Evolutionary conservation across 2,888 invertebrate genomes (phyloP), one percentile per base, ranked within the genome.

Genomic region (Eupithecia pulchellata): DNA sequence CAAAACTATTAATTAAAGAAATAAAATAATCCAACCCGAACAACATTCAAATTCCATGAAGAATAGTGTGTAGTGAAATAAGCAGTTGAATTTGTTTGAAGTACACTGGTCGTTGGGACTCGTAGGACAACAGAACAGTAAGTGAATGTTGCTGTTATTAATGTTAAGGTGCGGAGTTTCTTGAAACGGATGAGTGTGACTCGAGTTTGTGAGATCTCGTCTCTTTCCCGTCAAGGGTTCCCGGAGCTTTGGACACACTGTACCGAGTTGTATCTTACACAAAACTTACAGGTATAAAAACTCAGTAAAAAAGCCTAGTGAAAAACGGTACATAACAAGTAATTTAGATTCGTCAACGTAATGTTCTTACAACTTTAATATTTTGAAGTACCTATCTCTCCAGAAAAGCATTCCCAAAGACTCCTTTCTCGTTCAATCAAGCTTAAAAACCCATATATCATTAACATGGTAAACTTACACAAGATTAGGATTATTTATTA

Each of bases 101-200:
- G 52, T 52, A 25, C 25, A 20, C 52, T 11, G 11, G 4, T 25
- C 13, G 25, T 29, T n/a, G 20, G 11, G 34, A 34, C 13, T 32
- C 58, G 32, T 32, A 32, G 17, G 20, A 74, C 66, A 75, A 74
- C 71, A 72, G 71, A 68, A 71, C 74, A 72, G 75, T 69, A 67
- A 74, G 76, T 73, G 73, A 76, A 75, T 76, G 75, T 74, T 70
- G 73, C 70, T 70, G 74, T 78, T 78, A 75, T 73, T 76, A 78
- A 78, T 74, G 74, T 66, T 66, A 61, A 69, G 72, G 70, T 68
- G 74, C 67, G 62, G 64, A 64, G 32, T 71, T 68, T 58, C 64
- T 47, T 34, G 68, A 69, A 70, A 75, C 72, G 72, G 72, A 75
- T 72, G 78, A 77, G 75, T 75, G 74, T 71, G 68, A 65, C 75